Base-by-base conservation (phyloP, 2,797 vertebrate genomes). In the Etheostoma nigrum region DNA sequence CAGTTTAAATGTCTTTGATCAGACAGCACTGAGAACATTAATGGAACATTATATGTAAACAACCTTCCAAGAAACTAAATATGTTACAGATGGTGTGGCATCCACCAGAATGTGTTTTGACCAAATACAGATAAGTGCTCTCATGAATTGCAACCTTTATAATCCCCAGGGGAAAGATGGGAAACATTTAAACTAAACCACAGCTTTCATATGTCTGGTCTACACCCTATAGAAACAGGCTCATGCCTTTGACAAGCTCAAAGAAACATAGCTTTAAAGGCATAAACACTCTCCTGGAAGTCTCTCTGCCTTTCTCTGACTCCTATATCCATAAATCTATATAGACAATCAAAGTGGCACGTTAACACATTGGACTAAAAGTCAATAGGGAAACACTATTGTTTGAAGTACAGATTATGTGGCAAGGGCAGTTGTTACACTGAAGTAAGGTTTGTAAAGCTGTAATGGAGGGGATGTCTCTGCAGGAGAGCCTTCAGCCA, bases 401-500 rank as follows among this genome's bases (percentile, higher is more conserved):
- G 90, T 89, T 80, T 82, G 60, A 84, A 86, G 86, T 79, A 30
- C 18, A 91, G 86, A 90, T 92, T 85, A 88, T 84, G 84, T 57
- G 65, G 70, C 19, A 42, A 84, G 78, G 81, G 66, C 81, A 81
- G 86, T 87, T 88, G 90, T 93, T 90, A 74, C 55, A 85, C 73
- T 78, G 79, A 85, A 83, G 84, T 70, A 59, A 57, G 78, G 84
- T 92, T 83, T 91, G 91, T 76, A 81, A 86, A 90, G 86, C 86
- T 78, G 77, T 87, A 90, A 87, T 80, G 81, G 86, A 92, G 84
- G 62, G 79, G 82, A 82, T 23, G 82, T 88, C 85, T 92, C 79
- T 72, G 84, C 87, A 85, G 81, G 81, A 89, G 87, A 91, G 86
- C 88, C 90, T 86, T 91, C 83, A 82, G 82, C 86, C 76, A 62